A percentile compares a stretch with the other conserved stretches of the same genome.
These are phyloP conservation scores for Drosophila subsilvestris DNA, from an alignment of 2,888 invertebrate species.

Conservation along the genomic window DNA sequence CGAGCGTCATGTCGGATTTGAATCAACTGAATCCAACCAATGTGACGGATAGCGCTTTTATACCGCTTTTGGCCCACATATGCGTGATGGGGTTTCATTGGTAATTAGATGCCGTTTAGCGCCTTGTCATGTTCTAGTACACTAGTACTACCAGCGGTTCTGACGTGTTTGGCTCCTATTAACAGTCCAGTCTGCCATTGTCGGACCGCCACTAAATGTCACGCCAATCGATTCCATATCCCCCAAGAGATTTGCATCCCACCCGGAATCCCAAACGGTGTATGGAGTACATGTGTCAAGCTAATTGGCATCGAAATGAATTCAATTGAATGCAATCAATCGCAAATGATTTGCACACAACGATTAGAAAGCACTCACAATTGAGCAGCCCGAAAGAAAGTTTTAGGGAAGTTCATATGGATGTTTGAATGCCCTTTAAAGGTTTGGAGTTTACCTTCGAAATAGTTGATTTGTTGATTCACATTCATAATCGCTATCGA, in stretches of 20 bases:
- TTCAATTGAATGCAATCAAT: constrained; percentile 61
- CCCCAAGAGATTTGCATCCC: constrained; percentile 43
- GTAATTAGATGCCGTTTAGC: constrained; percentile 57
- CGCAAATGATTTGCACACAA: constrained; percentile 70
- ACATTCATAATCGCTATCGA: not conserved
- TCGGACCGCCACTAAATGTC: constrained; percentile 35
- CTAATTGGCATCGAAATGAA: constrained; percentile 57
- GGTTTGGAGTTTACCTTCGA: not conserved
- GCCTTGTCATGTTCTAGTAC: constrained; percentile 21
- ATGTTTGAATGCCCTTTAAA: not conserved
- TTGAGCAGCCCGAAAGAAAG: not conserved
- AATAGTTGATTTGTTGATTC: not conserved
- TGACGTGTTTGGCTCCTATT: constrained; percentile 66
- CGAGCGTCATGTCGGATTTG: constrained; percentile 56
- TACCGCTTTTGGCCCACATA: constrained; percentile 27
- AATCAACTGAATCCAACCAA: constrained; percentile 41
- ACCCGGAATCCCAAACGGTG: constrained; percentile 1
- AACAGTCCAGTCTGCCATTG: constrained; percentile 19
- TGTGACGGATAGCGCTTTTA: constrained; percentile 48
- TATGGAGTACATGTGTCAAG: constrained; percentile 37
- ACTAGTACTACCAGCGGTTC: not conserved
- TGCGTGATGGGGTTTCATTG: constrained; percentile 53
- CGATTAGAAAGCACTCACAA: constrained; percentile 38
- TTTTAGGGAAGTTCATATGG: not conserved
- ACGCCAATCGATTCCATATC: constrained; percentile 31